phyloP scores from a whole-genome alignment of 2,113 vertebrate species.

The Galbula dea region DNA sequence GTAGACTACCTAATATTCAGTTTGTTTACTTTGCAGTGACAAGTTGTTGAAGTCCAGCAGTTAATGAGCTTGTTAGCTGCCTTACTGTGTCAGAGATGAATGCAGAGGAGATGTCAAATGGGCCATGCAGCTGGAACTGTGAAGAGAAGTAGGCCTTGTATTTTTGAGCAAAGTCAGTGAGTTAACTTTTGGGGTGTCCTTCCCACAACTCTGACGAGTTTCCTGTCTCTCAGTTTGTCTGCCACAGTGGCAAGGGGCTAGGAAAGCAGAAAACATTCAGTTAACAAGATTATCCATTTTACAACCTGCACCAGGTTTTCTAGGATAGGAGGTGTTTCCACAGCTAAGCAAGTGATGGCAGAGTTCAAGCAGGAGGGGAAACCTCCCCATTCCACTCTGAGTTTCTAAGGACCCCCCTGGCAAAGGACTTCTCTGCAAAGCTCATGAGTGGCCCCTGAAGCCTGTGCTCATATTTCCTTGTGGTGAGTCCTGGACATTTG shows the following conservation, averaged over 20 bases:
- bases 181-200: neutral
- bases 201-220: neutral
- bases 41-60: neutral
- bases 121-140: neutral
- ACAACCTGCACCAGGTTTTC: neutral
- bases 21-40: neutral
- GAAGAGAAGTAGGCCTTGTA: neutral
- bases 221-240: neutral
- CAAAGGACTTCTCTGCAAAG: neutral
- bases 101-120: neutral
- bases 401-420: neutral
- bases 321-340: neutral
- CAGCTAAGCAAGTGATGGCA: neutral
- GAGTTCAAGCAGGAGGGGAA: neutral
- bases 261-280: neutral
- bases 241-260: neutral
- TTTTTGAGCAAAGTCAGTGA: neutral
- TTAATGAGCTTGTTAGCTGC: neutral
- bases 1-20: neutral
- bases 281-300: neutral
- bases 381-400: fast-evolving
- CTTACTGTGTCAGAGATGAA: neutral
- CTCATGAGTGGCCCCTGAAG: fast-evolving
- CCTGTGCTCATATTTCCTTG: fast-evolving
- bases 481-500: neutral